Evolutionary conservation across 2,797 vertebrate species (phyloP).

Genomic region (Anguilla anguilla): DNA sequence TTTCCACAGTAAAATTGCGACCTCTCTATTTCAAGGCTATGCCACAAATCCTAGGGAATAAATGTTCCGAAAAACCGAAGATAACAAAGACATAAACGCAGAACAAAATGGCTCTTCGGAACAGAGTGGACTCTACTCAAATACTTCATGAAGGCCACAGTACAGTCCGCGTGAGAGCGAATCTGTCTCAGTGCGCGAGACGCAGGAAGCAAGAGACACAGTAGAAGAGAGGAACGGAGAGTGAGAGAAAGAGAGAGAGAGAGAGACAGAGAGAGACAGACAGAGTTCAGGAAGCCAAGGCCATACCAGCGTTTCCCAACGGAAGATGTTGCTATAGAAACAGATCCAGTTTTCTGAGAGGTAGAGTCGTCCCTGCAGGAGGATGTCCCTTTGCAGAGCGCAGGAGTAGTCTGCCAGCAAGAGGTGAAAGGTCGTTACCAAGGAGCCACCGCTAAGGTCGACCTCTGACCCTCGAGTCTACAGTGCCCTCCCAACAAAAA

Average conservation of each 20-base stretch:
- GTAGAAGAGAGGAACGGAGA: neutral
- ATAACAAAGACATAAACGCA: neutral
- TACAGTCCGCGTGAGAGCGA: neutral
- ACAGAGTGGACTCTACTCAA: neutral
- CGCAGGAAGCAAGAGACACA: neutral
- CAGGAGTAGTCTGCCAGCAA: slow-evolving; percentile 91
- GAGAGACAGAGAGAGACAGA: neutral
- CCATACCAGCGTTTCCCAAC: slow-evolving; percentile 96
- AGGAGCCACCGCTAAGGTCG: neutral
- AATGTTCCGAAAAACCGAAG: neutral
- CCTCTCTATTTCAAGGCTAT: neutral
- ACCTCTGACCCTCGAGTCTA: neutral
- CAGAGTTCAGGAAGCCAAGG: neutral
- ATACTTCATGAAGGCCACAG: neutral
- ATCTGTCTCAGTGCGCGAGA: neutral
- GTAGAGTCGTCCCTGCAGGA: slow-evolving; percentile 99
- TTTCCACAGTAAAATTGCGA: neutral
- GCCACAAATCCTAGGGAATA: neutral
- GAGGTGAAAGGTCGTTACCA: slow-evolving; percentile 34
- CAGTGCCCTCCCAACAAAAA: neutral
- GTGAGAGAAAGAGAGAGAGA: neutral
- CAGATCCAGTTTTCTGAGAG: slow-evolving; percentile 99
- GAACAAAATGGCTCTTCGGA: neutral
- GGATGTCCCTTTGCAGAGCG: slow-evolving; percentile 96
- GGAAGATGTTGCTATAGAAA: slow-evolving; percentile 99